Conservation (phyloP, 2,113 vertebrate species). For the Sorex fumeus region DNA sequence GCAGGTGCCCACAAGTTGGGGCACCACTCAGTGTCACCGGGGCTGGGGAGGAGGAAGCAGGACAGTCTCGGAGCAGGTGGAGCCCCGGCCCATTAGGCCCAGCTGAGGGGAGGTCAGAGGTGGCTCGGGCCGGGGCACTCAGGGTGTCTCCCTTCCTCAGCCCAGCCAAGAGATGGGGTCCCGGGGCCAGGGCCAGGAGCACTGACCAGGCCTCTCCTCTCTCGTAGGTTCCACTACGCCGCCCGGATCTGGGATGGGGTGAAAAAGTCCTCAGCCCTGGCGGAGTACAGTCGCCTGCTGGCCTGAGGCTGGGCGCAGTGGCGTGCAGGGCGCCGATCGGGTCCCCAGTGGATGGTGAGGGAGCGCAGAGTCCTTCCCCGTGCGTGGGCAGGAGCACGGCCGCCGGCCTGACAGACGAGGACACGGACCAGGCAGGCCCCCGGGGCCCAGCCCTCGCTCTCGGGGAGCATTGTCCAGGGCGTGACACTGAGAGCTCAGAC, state of each 20-base stretch:
- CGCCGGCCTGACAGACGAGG: constrained; percentile 14
- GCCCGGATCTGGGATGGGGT: constrained; percentile 96
- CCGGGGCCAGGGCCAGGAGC: neutral
- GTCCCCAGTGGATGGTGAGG: neutral
- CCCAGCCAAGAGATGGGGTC: too few species aligned
- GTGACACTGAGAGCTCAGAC: neutral
- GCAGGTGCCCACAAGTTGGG: too few species aligned
- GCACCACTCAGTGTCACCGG: neutral
- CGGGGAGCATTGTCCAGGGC: neutral
- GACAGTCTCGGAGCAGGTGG: neutral
- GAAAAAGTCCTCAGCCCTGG: constrained; percentile 94
- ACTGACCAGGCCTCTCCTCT: neutral
- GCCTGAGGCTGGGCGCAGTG: constrained; percentile 81
- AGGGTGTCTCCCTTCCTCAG: fast-evolving
- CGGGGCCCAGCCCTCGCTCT: constrained; percentile 21
- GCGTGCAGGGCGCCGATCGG: neutral
- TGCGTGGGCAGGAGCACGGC: neutral
- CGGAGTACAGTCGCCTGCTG: constrained; percentile 94
- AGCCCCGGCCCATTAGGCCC: neutral
- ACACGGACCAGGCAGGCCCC: neutral
- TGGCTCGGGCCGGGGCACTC: too few species aligned
- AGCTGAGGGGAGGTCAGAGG: too few species aligned
- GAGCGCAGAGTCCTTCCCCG: neutral
- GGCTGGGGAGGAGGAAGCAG: neutral
- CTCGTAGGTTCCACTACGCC: constrained; percentile 94